phyloP scores from a whole-genome alignment of 2,113 vertebrate species.

The Corythornis cristatus region DNA sequence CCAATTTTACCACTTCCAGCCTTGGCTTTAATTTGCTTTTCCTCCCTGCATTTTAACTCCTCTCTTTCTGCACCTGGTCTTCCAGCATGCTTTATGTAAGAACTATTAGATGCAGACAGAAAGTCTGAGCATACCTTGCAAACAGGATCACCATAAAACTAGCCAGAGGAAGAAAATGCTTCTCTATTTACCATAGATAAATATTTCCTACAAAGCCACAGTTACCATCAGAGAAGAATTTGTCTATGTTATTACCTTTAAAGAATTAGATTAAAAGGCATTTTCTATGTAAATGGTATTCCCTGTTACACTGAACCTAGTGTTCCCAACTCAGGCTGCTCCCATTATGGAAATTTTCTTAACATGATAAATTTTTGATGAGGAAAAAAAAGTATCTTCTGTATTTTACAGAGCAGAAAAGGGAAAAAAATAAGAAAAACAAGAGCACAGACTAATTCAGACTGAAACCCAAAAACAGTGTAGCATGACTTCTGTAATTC shows the following conservation, averaged over 20 bases:
- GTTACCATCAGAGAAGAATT: fast-evolving
- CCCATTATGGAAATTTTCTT: neutral
- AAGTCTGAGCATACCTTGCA: neutral
- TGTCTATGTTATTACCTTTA: neutral
- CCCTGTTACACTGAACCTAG: neutral
- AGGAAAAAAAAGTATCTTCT: neutral
- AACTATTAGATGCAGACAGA: neutral
- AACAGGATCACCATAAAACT: neutral
- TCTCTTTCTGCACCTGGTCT: neutral
- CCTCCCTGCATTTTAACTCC: neutral
- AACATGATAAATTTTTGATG: neutral
- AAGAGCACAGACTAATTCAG: neutral
- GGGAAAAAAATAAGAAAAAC: neutral
- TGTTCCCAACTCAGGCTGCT: neutral
- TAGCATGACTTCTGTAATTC: neutral
- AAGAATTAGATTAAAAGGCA: neutral
- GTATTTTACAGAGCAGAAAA: neutral
- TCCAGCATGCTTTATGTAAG: neutral
- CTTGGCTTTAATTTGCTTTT: neutral
- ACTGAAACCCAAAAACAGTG: neutral
- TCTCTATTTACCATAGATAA: neutral
- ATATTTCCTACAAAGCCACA: neutral
- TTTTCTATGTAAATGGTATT: neutral
- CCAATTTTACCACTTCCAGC: neutral
- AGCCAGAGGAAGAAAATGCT: neutral